These are phyloP conservation scores for Tribolium freemani DNA, from an alignment of 2,888 invertebrate genomes.

Conservation along the genomic window DNA sequence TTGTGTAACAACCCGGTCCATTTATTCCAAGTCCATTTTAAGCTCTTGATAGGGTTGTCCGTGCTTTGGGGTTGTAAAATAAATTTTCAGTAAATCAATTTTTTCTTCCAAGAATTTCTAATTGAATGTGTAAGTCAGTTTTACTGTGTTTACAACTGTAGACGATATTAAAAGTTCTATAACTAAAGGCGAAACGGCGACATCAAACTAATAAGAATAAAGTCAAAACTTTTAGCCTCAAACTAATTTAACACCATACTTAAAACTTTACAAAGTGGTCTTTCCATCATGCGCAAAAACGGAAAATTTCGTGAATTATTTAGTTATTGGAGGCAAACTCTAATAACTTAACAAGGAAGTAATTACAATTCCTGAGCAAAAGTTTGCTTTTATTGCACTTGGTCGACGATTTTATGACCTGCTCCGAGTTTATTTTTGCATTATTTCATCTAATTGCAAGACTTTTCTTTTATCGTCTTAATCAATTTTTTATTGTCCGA, in stretches of 20 bases:
- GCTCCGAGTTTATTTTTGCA: background rate
- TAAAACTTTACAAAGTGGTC: conserved; percentile 33
- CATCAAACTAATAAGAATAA: conserved; percentile 36
- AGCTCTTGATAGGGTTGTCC: background rate
- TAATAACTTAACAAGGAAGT: conserved; percentile 18
- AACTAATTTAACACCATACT: conserved; percentile 35
- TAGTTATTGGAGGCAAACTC: conserved; percentile 1
- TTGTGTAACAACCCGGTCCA: background rate
- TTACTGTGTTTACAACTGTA: conserved; percentile 34
- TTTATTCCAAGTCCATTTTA: conserved; percentile 18
- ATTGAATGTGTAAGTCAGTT: conserved; percentile 32
- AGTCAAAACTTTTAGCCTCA: conserved; percentile 28
- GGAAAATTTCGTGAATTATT: conserved; percentile 30
- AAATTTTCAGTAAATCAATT: background rate
- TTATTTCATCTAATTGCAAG: background rate
- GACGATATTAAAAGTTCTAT: conserved; percentile 35
- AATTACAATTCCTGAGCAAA: conserved; percentile 11
- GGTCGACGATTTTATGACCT: background rate
- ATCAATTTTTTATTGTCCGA: conserved; percentile 26
- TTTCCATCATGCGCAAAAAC: conserved; percentile 27
- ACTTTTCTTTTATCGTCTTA: background rate
- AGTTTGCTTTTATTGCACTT: conserved; percentile 3
- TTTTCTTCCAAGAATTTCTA: conserved; percentile 8
- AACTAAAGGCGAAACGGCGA: conserved; percentile 30
- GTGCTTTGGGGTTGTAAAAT: background rate